phyloP scores from a whole-genome alignment of 1,140 invertebrate species.

The Camponotus floridanus region DNA sequence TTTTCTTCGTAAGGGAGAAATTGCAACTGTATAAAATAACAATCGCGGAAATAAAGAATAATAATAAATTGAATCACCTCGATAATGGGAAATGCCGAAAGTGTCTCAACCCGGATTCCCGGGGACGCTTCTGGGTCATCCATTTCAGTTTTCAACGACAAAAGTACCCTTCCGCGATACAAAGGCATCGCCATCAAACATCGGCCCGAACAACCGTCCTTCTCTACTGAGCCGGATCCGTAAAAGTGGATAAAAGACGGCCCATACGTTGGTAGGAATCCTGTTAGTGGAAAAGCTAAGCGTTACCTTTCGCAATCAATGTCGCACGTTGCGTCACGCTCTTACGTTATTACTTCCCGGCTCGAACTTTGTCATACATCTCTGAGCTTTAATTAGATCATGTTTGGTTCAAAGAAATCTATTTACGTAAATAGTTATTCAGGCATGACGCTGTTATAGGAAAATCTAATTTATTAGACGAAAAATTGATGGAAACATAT shows the following conservation, averaged over 20 bases:
- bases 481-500: background rate
- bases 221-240: conserved; percentile 86
- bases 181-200: conserved; percentile 85
- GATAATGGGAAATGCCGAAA: conserved; percentile 83
- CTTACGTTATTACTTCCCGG: conserved; percentile 29
- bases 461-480: background rate
- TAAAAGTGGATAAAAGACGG: conserved; percentile 92
- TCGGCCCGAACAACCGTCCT: conserved; percentile 86
- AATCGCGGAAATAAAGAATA: background rate
- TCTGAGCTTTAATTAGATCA: background rate
- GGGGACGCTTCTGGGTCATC: conserved; percentile 83
- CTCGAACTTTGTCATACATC: background rate
- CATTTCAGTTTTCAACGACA: conserved; percentile 87
- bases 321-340: conserved; percentile 12
- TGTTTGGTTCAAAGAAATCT: background rate
- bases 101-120: conserved; percentile 81
- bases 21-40: background rate
- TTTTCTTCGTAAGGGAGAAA: background rate
- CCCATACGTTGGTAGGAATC: conserved; percentile 91
- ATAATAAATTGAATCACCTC: conserved; percentile 78
- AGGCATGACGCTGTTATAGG: background rate
- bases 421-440: background rate
- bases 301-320: conserved; percentile 29
- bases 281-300: conserved; percentile 77
- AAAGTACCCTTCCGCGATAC: conserved; percentile 87